Conservation (phyloP, 2,888 invertebrate genomes). For the Erynnis tages region DNA sequence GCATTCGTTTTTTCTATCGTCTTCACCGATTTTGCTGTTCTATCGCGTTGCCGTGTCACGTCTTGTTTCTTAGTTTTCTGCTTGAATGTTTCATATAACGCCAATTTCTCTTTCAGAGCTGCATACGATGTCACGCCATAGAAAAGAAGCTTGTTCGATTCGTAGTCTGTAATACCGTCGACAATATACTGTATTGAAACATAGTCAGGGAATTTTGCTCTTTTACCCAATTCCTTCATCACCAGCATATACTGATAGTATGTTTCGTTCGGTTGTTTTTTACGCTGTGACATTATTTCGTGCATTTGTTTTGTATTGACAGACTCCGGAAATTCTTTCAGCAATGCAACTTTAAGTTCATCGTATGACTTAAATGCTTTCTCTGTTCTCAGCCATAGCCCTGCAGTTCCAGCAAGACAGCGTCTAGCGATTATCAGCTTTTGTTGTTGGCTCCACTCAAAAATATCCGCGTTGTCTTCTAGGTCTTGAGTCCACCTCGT, state of each 20-base stretch:
- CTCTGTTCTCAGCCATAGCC: slow-evolving; percentile 4
- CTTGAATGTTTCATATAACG: slow-evolving; percentile 27
- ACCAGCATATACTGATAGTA: slow-evolving; percentile 33
- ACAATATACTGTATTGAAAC: slow-evolving; percentile 37
- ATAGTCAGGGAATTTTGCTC: slow-evolving; percentile 36
- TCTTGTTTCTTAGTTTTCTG: neutral
- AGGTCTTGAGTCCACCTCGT: slow-evolving; percentile 24
- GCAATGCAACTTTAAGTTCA: slow-evolving; percentile 10
- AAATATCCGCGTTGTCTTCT: slow-evolving; percentile 29
- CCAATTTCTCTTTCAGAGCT: slow-evolving; percentile 32
- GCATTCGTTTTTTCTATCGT: no score
- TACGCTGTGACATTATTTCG: slow-evolving; percentile 32
- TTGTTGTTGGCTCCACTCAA: slow-evolving; percentile 27
- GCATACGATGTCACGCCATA: slow-evolving; percentile 33
- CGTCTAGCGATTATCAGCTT: slow-evolving; percentile 23
- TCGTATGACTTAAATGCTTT: slow-evolving; percentile 1
- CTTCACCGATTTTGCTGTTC: neutral
- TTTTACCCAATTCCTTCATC: slow-evolving; percentile 36
- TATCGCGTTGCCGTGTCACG: no score
- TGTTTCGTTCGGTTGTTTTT: slow-evolving; percentile 29
- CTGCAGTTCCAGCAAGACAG: slow-evolving; percentile 17
- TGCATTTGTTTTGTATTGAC: slow-evolving; percentile 24
- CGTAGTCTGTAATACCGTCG: slow-evolving; percentile 33
- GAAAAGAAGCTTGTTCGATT: slow-evolving; percentile 33
- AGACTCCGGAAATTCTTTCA: neutral